A percentile compares a stretch with the other conserved stretches of the same genome.
phyloP scores from a whole-genome alignment of 2,888 invertebrate genomes.

The Acronicta leporina region DNA sequence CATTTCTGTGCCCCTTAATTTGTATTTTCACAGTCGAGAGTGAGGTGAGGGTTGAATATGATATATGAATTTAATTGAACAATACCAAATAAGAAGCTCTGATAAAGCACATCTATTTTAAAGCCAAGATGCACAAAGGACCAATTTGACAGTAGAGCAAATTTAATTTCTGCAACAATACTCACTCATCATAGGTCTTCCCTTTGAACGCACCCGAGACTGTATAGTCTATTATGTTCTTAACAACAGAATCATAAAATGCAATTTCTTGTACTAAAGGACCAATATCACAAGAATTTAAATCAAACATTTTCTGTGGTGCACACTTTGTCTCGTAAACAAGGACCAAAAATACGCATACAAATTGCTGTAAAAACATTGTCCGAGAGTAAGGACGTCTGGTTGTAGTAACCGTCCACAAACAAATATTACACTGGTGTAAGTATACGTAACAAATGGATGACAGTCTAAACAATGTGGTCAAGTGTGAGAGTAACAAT shows the following conservation, averaged over 20 bases:
- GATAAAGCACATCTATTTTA: conserved; percentile 1
- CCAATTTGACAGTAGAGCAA: conserved; percentile 10
- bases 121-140: conserved; percentile 11
- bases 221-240: conserved; percentile 83
- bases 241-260: conserved; percentile 85
- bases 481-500: conserved; percentile 14
- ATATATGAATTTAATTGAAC: too few relatives aligned
- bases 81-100: neutral
- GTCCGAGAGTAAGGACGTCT: conserved; percentile 21
- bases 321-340: conserved; percentile 22
- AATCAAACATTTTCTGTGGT: conserved; percentile 15
- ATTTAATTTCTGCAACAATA: conserved; percentile 54
- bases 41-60: too few relatives aligned
- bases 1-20: too few relatives aligned
- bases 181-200: conserved; percentile 88
- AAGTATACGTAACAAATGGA: conserved; percentile 14
- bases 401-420: conserved; percentile 11
- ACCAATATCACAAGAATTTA: conserved; percentile 64
- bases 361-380: conserved; percentile 27
- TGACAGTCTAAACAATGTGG: conserved; percentile 6
- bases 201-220: conserved; percentile 87
- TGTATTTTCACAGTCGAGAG: too few relatives aligned
- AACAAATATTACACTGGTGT: conserved; percentile 25
- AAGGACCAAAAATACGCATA: conserved; percentile 12
- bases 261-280: conserved; percentile 87